phyloP scores from a whole-genome alignment of 2,113 vertebrate species.

The Hiodon tergisus region DNA sequence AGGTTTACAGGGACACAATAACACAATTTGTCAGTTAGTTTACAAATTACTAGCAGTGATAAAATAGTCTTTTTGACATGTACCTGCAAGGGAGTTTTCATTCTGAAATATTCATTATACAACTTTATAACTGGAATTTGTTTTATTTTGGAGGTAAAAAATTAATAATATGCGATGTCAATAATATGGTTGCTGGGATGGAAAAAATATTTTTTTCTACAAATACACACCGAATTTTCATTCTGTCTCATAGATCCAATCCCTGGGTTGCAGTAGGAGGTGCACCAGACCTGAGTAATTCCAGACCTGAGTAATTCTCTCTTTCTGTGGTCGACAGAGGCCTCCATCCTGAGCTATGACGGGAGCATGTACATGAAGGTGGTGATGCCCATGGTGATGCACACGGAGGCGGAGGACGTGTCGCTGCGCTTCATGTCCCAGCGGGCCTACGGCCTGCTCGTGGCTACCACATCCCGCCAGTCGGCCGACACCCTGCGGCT shows the following conservation, averaged over 20 bases:
- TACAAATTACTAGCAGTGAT: neutral
- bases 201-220: neutral
- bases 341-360: slow-evolving; percentile 92
- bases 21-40: neutral
- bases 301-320: neutral
- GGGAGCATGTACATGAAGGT: slow-evolving; percentile 99
- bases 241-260: neutral
- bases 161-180: too few species aligned
- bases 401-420: slow-evolving; percentile 94
- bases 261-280: too few species aligned
- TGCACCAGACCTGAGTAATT: neutral
- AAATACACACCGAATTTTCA: neutral
- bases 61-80: too few species aligned
- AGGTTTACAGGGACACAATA: neutral
- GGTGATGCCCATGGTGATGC: slow-evolving; percentile 94
- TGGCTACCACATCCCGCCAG: slow-evolving; percentile 91
- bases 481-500: slow-evolving; percentile 92
- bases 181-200: neutral
- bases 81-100: neutral
- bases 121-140: too few species aligned
- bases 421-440: slow-evolving; percentile 96
- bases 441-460: slow-evolving; percentile 87
- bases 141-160: too few species aligned
- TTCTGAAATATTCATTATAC: neutral
- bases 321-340: slow-evolving; percentile 67